phyloP scores from a whole-genome alignment of 2,797 vertebrate species.

The Argentina silus region DNA sequence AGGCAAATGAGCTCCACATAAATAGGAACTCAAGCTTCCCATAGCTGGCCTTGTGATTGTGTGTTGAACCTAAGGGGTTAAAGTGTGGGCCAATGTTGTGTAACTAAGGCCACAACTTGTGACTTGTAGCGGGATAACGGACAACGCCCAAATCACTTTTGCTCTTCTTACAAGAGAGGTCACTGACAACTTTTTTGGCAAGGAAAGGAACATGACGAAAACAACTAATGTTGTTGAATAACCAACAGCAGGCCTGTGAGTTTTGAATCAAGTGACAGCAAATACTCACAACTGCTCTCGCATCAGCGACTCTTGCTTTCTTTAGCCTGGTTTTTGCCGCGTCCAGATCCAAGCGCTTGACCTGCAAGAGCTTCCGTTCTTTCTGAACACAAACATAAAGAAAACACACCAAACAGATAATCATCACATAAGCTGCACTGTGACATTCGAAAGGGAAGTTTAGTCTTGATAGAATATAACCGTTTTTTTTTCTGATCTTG shows the following conservation, averaged over 20 bases:
- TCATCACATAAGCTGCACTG: neutral
- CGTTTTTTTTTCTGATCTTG: no score
- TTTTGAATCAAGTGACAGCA: neutral
- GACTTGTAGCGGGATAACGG: constrained; percentile 22
- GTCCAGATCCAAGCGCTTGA: constrained; percentile 96
- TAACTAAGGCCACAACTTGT: constrained; percentile 36
- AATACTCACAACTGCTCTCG: constrained; percentile 87
- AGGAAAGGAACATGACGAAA: no score
- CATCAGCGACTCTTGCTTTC: constrained; percentile 93
- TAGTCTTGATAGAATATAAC: neutral
- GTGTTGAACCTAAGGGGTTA: constrained; percentile 26
- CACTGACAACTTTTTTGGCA: neutral
- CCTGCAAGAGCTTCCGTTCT: constrained; percentile 95
- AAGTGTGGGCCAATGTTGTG: constrained; percentile 38
- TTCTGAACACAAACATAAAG: constrained; percentile 79
- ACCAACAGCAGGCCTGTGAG: neutral
- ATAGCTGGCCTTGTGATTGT: constrained; percentile 51
- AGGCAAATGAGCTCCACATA: constrained; percentile 17
- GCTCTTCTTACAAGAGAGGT: constrained; percentile 10
- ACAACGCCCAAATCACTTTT: constrained; percentile 9
- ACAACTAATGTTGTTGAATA: neutral
- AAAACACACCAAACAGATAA: constrained; percentile 19
- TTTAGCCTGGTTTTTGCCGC: constrained; percentile 96
- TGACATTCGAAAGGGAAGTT: neutral
- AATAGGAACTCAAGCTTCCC: constrained; percentile 54